Evolutionary conservation across 2,888 invertebrate species (phyloP), one percentile per base, ranked within the genome.

Genomic region (Phlogophora meticulosa): DNA sequence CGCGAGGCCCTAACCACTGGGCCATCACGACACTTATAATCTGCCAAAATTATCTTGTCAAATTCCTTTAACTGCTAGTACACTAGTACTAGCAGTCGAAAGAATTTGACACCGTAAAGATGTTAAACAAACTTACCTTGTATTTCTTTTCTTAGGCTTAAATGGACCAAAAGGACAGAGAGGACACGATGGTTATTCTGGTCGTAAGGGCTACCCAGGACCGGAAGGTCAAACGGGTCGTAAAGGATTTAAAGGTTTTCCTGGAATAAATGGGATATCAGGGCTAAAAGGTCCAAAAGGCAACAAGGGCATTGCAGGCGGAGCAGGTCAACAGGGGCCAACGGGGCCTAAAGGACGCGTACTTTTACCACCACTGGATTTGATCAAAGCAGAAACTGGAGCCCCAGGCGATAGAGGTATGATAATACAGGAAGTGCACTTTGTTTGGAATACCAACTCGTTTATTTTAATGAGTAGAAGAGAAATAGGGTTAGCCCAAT

Each of bases 381-480:
- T 86, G 85, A 95, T 86, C 1, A 85, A 73, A 76, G 89, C 93
- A 28, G 91, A 92, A 32, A 91, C 92, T 40, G 97, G 97, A 61
- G 94, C 92, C 52, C 93, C 93, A 9, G 98, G 98, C 52, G 89
- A 96, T 0, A 91, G 93, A 43, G 97, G 97, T 87, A 86, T 90
- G 36, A 22, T 69, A 24, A 59, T 28, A 17, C 3, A 15, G 13
- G 7, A 15, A 40, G 17, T 28, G 67, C n/a, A n/a, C n/a, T n/a
- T n/a, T n/a, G 52, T 59, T 28, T 28, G 28, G 28, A 60, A 51
- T 20, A 0, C 15, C 11, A 56, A 7, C 13, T 24, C 22, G 10
- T 7, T 20, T 28, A 28, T 28, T 28, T 28, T 4, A 28, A 28
- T 28, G 5, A 28, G 28, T 28, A 28, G 5, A 28, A 4, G 5